Evolutionary conservation across 2,888 invertebrate genomes (phyloP), one percentile per base, ranked within the genome.

Genomic region (Perithous albicinctus): DNA sequence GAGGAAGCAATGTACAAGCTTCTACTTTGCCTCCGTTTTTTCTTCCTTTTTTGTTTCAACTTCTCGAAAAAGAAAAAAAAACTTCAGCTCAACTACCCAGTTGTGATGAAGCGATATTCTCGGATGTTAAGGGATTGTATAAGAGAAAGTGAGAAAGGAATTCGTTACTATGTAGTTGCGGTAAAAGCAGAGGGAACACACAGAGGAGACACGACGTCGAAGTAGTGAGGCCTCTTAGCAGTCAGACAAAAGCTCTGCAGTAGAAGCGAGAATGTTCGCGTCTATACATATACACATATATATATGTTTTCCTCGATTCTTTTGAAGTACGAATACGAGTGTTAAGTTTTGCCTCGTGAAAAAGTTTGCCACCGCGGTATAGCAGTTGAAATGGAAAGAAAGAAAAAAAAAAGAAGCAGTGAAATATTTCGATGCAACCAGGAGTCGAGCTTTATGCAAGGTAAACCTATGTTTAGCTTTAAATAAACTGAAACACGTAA

Each of bases 191-290:
- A 63, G 63, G 29, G 43, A 23, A 46, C 12, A 18, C 8, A 48
- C 48, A 15, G n/a, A n/a, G n/a, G n/a, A 73, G 69, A 73, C 63
- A 61, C 61, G 15, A 26, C 77, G 61, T 48, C 32, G n/a, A 69
- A 81, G 67, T 54, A 51, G 56, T 35, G 54, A 77, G 73, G 66
- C 73, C 67, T 77, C 73, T 77, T 48, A 77, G 73, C 67, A 70
- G 67, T 73, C 67, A 67, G 67, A 73, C 81, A 77, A 81, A 77
- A 81, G 81, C 81, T 73, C 41, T n/a, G 61, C 20, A 3, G 18
- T 54, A 20, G 29, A 66, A 20, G 67, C 48, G 73, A 46, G 69
- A 69, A 73, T 46, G 29, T 67, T 48, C 18, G 41, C 32, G 66
- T 59, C 23, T n/a, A 23, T 20, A n/a, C 38, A 35, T n/a, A 23